These are phyloP conservation scores for Dichetophora obliterata DNA, from an alignment of 2,888 invertebrate species.

Conservation along the genomic window DNA sequence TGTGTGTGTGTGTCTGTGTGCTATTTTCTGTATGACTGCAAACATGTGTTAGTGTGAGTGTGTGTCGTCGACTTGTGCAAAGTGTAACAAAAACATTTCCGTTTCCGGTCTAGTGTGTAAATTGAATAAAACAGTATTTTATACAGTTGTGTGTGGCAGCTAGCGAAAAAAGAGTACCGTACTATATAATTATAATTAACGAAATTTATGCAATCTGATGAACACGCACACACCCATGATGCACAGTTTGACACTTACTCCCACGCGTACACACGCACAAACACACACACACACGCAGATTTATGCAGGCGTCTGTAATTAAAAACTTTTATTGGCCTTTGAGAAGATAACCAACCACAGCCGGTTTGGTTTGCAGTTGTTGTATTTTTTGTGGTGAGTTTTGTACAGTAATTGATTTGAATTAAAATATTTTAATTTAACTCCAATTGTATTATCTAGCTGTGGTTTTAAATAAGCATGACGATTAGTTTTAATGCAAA, in stretches of 20 bases:
- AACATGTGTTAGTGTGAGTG: background rate
- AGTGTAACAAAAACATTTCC: slow-evolving; percentile 19
- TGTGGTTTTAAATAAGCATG: background rate
- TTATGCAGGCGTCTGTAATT: background rate
- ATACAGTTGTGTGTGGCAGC: background rate
- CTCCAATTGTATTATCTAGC: background rate
- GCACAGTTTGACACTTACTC: slow-evolving; percentile 1
- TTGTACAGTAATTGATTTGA: background rate
- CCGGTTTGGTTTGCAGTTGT: background rate
- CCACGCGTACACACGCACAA: slow-evolving; percentile 1
- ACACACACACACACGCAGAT: background rate
- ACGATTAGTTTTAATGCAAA: background rate
- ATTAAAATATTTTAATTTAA: too few relatives aligned
- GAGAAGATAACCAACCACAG: background rate
- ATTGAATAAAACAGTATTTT: slow-evolving; percentile 20
- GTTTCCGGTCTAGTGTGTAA: slow-evolving; percentile 13
- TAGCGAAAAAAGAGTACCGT: background rate
- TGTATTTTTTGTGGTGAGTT: slow-evolving; percentile 22
- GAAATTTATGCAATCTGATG: background rate
- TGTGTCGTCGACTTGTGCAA: slow-evolving; percentile 23
- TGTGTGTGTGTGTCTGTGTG: background rate
- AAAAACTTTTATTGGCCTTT: background rate
- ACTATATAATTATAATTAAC: background rate
- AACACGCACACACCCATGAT: background rate
- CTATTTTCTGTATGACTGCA: background rate